A percentile compares a stretch with the other conserved stretches of the same genome.
These are phyloP conservation scores for Drosophila chauvacae DNA, from an alignment of 1,140 invertebrate species.

Conservation along the genomic window DNA sequence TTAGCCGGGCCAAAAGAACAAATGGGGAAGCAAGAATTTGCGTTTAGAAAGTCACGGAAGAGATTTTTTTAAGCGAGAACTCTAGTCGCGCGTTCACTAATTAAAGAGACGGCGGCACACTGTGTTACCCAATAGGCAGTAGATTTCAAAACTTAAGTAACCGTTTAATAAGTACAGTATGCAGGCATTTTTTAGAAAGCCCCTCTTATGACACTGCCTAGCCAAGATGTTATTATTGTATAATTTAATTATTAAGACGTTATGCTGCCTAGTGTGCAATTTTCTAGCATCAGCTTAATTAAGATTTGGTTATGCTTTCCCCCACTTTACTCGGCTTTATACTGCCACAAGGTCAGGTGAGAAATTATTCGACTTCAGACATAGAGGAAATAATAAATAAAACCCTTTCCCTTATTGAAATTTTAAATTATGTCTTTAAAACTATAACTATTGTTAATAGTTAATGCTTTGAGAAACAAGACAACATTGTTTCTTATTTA, in stretches of 20 bases:
- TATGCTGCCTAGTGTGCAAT: not conserved
- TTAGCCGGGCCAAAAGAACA: constrained; percentile 30
- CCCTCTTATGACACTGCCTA: not conserved
- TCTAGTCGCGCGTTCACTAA: constrained; percentile 39
- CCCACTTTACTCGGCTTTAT: not conserved
- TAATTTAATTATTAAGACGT: constrained; percentile 14
- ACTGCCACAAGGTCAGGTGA: not conserved
- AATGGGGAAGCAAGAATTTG: constrained; percentile 42
- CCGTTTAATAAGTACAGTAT: constrained; percentile 19
- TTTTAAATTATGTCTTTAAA: not conserved
- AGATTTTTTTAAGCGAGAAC: constrained; percentile 19
- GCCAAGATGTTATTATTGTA: constrained; percentile 9
- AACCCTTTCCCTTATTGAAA: not conserved
- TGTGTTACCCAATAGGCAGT: constrained; percentile 42
- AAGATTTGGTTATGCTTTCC: constrained; percentile 14
- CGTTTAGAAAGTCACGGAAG: constrained; percentile 62
- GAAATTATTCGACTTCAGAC: not conserved
- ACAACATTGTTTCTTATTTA: too few relatives aligned
- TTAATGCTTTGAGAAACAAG: not conserved
- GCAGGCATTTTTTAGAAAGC: constrained; percentile 3
- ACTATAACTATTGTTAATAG: not conserved
- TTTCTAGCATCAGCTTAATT: constrained; percentile 10
- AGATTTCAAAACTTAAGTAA: constrained; percentile 16
- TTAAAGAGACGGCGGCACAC: constrained; percentile 23
- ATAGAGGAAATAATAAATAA: too few relatives aligned